Evolutionary conservation across 2,888 invertebrate genomes (phyloP).

Genomic region (Lacanobia wlatinum): DNA sequence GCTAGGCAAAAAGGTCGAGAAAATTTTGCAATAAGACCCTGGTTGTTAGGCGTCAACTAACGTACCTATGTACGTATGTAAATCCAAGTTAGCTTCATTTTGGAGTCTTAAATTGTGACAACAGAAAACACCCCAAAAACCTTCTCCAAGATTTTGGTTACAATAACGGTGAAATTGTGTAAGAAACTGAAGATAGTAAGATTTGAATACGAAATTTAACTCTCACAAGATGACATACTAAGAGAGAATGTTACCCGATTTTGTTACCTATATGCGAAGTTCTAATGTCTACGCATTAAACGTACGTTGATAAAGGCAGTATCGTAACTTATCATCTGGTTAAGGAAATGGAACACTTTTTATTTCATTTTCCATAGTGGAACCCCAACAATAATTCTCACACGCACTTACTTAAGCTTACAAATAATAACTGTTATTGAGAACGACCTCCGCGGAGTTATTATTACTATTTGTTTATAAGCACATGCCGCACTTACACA

Average conservation of each 20-base stretch:
- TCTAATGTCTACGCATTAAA: not conserved
- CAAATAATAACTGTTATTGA: conserved; percentile 31
- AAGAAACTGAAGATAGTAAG: not conserved
- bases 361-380: not conserved
- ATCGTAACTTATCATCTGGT: not conserved
- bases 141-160: not conserved
- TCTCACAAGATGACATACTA: no score
- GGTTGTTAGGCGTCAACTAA: not conserved
- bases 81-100: not conserved
- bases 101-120: not conserved
- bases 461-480: conserved; percentile 25
- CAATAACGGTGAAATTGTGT: not conserved
- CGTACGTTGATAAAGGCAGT: not conserved
- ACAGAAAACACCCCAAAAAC: no score
- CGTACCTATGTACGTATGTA: not conserved
- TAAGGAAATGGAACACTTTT: not conserved
- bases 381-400: conserved; percentile 26
- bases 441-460: conserved; percentile 34
- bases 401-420: conserved; percentile 37
- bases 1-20: conserved; percentile 33
- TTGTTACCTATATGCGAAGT: not conserved
- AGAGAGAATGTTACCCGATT: not conserved
- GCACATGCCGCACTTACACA: conserved; percentile 17
- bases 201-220: not conserved
- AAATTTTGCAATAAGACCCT: conserved; percentile 30